Base-by-base conservation (phyloP, 2,888 invertebrate species). In the Abrostola tripartita region DNA sequence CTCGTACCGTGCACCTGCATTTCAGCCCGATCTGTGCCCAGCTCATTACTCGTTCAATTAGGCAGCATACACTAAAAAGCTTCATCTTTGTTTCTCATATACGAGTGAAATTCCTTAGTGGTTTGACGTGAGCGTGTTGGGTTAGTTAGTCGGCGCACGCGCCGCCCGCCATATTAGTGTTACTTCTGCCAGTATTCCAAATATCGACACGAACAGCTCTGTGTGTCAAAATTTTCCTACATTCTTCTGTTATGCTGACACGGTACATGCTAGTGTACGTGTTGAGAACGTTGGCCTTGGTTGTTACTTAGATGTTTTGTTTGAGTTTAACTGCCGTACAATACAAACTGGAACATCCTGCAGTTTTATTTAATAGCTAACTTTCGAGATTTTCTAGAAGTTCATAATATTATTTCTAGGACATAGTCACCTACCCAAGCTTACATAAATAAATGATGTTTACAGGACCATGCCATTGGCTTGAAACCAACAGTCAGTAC, bases 51-150 rank as follows among this genome's bases (percentile, higher is more conserved):
- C 71, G 74, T 78, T 79, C 86, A 88, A 89, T 90, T 90, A 90
- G 90, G 82, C 76, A 79, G 64, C 74, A 68, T 76, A 76, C 79
- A 85, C 90, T 91, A 90, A 90, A 85, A 81, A 76, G 65, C 78
- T 74, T 78, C 79, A 82, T 82, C 88, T 86, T 85, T 88, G 86
- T 87, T 90, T 89, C 86, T 86, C 89, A 81, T 84, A 78, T 85
- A 80, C 82, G 61, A 83, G 88, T 87, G 88, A 90, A 90, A 91
- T 91, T 88, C 90, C 88, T 79, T 74, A 67, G 79, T 64, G 78
- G 74, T 78, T 87, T 85, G 85, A 84, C 84, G 83, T 75, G 75
- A 79, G 81, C 85, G 83, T 87, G 87, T 81, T 72, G 76, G 69
- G 78, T 82, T 79, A 78, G 82, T 87, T 88, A 88, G 85, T 74